A percentile compares a stretch with the other conserved stretches of the same genome.
Conservation (phyloP, 2,888 invertebrate species). For the Pterostichus niger region DNA sequence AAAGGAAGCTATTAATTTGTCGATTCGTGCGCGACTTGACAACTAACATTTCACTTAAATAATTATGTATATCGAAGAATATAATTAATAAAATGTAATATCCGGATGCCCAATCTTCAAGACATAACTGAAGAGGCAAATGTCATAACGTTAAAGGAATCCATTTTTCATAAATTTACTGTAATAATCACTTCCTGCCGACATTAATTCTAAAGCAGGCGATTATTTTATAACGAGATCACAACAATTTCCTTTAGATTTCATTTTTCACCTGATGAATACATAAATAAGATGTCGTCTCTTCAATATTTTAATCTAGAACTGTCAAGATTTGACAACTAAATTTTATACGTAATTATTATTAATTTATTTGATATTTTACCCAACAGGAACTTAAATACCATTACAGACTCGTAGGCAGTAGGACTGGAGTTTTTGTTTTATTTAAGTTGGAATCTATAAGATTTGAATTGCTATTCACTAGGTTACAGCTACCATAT, state of each 20-base stretch:
- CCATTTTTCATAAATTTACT: constrained; percentile 46
- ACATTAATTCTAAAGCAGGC: neutral
- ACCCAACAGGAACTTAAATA: too few relatives aligned
- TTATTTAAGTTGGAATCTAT: too few relatives aligned
- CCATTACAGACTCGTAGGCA: too few relatives aligned
- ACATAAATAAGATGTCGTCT: constrained; percentile 13
- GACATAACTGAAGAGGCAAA: neutral
- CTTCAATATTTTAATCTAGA: neutral
- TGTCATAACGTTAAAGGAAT: constrained; percentile 13
- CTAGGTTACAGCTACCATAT: too few relatives aligned
- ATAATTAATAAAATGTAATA: constrained; percentile 33
- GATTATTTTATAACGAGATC: constrained; percentile 6
- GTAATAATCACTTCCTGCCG: constrained; percentile 27
- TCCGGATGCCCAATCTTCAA: constrained; percentile 24
- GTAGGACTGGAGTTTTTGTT: too few relatives aligned
- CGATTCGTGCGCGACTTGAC: constrained; percentile 38
- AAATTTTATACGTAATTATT: constrained; percentile 5
- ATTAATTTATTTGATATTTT: neutral
- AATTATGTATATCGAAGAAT: neutral
- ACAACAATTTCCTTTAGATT: constrained; percentile 22
- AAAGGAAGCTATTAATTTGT: constrained; percentile 10
- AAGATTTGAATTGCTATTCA: too few relatives aligned
- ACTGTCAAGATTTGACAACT: constrained; percentile 4
- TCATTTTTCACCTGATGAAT: neutral
- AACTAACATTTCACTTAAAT: constrained; percentile 41